Evolutionary conservation across 2,888 invertebrate species (phyloP).

Genomic region (Campopleginae sp.): DNA sequence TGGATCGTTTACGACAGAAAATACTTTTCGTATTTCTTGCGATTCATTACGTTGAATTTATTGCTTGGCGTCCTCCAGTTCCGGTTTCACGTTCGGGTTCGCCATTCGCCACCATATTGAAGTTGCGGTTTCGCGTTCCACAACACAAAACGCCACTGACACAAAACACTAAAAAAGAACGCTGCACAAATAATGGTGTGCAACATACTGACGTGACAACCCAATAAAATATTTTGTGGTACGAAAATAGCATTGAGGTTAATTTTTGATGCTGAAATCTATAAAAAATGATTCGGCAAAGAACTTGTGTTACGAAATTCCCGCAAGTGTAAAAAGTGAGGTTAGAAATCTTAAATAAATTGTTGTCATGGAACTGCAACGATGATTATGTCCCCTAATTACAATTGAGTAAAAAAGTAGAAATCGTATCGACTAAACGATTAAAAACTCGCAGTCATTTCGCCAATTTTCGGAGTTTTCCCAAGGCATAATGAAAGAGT

Average conservation of each 20-base stretch:
- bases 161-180: neutral
- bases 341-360: conserved; percentile 1
- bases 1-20: neutral
- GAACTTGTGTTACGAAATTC: neutral
- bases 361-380: neutral
- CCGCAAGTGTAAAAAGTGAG: conserved; percentile 3
- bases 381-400: neutral
- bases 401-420: neutral
- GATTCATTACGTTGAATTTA: neutral
- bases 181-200: neutral
- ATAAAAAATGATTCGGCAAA: neutral
- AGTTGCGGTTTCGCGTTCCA: neutral
- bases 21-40: neutral
- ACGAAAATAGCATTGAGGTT: neutral
- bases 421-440: neutral
- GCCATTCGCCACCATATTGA: neutral
- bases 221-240: neutral
- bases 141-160: neutral
- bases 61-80: neutral
- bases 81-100: neutral
- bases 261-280: neutral
- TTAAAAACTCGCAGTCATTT: neutral
- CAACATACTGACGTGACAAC: neutral
- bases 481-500: conserved; percentile 17
- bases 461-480: neutral